Evolutionary conservation across 2,888 invertebrate genomes (phyloP).

Genomic region (Oscheius sp.): DNA sequence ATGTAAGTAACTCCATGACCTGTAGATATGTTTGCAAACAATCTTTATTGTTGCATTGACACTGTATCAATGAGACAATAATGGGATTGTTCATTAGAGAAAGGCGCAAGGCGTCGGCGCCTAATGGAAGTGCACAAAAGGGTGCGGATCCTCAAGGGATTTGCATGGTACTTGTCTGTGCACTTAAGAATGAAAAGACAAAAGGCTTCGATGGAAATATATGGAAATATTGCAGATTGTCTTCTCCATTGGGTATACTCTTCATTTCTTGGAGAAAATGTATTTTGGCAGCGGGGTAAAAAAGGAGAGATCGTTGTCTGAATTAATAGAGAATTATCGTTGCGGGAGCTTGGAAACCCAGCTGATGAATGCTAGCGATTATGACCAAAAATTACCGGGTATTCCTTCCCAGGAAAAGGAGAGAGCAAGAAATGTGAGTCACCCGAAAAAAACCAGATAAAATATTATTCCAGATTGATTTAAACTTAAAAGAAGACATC

Average conservation of each 20-base stretch:
- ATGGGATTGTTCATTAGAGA: not conserved
- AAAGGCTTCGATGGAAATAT: not conserved
- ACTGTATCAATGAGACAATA: not conserved
- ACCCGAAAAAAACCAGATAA: too few relatives aligned
- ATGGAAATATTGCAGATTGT: conserved; percentile 54
- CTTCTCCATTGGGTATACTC: conserved; percentile 67
- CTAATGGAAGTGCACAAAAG: conserved; percentile 33
- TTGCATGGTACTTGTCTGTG: conserved; percentile 20
- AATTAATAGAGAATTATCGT: conserved; percentile 50
- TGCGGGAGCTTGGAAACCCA: conserved; percentile 59
- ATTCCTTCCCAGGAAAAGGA: conserved; percentile 27
- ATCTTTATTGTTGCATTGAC: not conserved
- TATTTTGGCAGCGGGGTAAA: conserved; percentile 24
- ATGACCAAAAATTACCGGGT: conserved; percentile 21
- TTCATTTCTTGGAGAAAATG: conserved; percentile 57
- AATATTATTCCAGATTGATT: conserved; percentile 73
- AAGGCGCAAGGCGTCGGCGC: not conserved
- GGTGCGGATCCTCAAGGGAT: conserved; percentile 23
- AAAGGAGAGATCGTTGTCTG: conserved; percentile 34
- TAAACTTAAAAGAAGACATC: conserved; percentile 77
- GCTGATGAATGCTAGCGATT: conserved; percentile 46
- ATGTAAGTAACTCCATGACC: conserved; percentile 73
- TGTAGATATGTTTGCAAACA: conserved; percentile 16
- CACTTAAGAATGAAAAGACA: not conserved
- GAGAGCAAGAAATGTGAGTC: conserved; percentile 41